A percentile compares a stretch with the other conserved stretches of the same genome.
These are phyloP conservation scores for Bryconaethiops microstoma DNA, from an alignment of 2,797 vertebrate species.

Conservation along the genomic window DNA sequence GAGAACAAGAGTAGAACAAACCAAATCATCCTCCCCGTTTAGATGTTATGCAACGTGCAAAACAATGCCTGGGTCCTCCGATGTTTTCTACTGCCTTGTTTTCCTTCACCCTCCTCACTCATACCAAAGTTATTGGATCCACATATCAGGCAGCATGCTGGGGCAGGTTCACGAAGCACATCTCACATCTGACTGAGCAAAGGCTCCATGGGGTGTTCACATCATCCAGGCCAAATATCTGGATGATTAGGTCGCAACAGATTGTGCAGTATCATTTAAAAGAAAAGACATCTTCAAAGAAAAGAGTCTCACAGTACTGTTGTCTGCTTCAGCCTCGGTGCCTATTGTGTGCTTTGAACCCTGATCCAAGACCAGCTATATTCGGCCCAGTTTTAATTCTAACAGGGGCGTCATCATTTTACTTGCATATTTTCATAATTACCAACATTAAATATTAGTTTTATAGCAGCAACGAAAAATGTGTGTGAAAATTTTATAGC, in stretches of 20 bases:
- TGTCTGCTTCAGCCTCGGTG: not conserved
- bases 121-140: conserved; percentile 33
- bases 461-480: not conserved
- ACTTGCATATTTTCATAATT: too few species aligned
- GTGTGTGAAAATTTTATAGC: not conserved
- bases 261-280: conserved; percentile 4
- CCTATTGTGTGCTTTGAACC: not conserved
- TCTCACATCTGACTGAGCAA: conserved; percentile 30
- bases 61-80: conserved; percentile 26
- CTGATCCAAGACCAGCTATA: not conserved
- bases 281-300: not conserved
- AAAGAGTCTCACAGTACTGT: not conserved
- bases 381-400: not conserved
- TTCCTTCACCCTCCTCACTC: conserved; percentile 17
- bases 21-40: conserved; percentile 19
- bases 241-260: conserved; percentile 2
- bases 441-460: too few species aligned
- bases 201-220: not conserved
- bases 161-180: conserved; percentile 32
- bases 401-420: too few species aligned
- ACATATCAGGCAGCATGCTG: conserved; percentile 25
- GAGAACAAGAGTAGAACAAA: conserved; percentile 6
- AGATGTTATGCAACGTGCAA: conserved; percentile 42
- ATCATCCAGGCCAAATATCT: conserved; percentile 9
- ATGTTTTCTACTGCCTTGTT: conserved; percentile 44